Conservation (phyloP, 2,888 invertebrate species). For the Xanthia togata region DNA sequence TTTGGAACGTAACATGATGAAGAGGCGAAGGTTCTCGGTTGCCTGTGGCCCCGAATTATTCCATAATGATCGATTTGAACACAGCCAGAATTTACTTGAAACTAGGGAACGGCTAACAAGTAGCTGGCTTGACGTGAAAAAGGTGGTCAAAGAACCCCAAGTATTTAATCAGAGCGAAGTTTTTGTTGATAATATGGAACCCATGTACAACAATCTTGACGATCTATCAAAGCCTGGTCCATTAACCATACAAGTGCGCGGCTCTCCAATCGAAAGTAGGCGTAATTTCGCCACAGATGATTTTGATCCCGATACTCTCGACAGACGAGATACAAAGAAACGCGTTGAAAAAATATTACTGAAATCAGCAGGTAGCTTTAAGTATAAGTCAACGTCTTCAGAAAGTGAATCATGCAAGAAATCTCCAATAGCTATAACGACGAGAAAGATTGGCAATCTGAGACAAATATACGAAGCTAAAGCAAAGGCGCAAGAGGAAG, state of each 20-base stretch:
- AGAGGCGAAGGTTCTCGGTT: conserved; percentile 83
- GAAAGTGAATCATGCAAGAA: conserved; percentile 74
- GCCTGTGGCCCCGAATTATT: conserved; percentile 86
- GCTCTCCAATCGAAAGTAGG: conserved; percentile 92
- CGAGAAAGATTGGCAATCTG: conserved; percentile 92
- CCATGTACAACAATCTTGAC: conserved; percentile 86
- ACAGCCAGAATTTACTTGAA: conserved; percentile 72
- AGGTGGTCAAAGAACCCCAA: conserved; percentile 71
- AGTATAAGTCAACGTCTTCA: conserved; percentile 86
- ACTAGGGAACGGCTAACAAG: conserved; percentile 80
- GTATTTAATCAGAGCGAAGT: conserved; percentile 91
- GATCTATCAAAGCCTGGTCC: conserved; percentile 92
- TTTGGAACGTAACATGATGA: conserved; percentile 80
- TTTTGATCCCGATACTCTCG: conserved; percentile 96
- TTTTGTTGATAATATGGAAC: conserved; percentile 91
- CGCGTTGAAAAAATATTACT: conserved; percentile 90
- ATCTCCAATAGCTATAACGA: conserved; percentile 83
- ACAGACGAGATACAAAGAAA: conserved; percentile 89
- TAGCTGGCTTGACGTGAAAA: conserved; percentile 85
- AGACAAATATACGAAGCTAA: conserved; percentile 95
- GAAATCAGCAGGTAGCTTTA: conserved; percentile 93
- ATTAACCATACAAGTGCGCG: conserved; percentile 95
- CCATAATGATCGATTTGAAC: conserved; percentile 74
- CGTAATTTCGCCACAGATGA: conserved; percentile 92
- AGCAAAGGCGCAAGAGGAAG: conserved; percentile 84